Conservation (phyloP, 2,113 vertebrate species). For the Aramus guarauna region DNA sequence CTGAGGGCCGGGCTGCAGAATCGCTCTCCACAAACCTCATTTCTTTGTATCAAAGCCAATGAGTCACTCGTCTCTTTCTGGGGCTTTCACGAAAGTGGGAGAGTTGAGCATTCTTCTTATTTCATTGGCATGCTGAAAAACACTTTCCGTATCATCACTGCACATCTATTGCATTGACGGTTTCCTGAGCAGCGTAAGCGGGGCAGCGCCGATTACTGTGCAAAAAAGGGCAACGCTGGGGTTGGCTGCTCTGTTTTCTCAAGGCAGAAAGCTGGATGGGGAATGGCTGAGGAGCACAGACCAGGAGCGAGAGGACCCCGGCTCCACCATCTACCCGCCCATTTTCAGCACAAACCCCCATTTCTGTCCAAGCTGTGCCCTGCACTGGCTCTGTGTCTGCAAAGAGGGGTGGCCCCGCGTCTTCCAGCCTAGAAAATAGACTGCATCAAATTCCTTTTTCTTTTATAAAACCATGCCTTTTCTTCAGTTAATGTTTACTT, state of each 20-base stretch:
- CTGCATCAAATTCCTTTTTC: background rate
- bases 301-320: background rate
- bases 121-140: background rate
- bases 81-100: background rate
- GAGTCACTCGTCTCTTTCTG: background rate
- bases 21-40: background rate
- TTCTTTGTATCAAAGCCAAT: background rate
- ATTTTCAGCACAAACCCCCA: background rate
- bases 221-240: background rate
- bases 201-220: background rate
- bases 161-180: fast-evolving
- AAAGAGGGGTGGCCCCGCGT: background rate
- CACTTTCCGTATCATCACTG: background rate
- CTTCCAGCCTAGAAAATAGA: background rate
- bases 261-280: background rate
- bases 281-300: background rate
- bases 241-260: background rate
- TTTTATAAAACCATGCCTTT: background rate
- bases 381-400: background rate
- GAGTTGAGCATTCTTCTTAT: background rate
- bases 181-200: background rate
- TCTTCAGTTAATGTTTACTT: background rate
- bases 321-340: background rate
- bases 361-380: background rate
- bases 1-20: background rate